These are phyloP conservation scores for Cossypha caffra DNA, from an alignment of 2,797 vertebrate species.

Conservation along the genomic window DNA sequence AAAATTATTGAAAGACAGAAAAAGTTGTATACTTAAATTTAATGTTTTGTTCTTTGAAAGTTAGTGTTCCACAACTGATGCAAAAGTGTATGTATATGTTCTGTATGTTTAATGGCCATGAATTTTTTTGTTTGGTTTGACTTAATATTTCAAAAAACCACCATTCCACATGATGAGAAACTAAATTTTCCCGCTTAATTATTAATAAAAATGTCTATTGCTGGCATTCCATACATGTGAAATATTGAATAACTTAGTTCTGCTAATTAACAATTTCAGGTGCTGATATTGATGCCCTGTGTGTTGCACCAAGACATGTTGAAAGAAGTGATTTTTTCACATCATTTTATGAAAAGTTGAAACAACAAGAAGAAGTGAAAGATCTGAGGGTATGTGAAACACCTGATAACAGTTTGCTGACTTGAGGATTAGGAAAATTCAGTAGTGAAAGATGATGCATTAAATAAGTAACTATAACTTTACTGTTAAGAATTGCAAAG, in stretches of 20 bases:
- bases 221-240: not conserved
- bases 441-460: not conserved
- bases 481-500: not conserved
- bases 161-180: not conserved
- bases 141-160: not conserved
- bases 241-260: not conserved
- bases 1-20: not conserved
- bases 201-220: not conserved
- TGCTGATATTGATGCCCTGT: conserved; percentile 91
- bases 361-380: conserved; percentile 89
- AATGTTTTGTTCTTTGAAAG: not conserved
- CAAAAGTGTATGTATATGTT: not conserved
- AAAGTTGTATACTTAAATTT: not conserved
- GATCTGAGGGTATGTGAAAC: conserved; percentile 82
- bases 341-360: conserved; percentile 90
- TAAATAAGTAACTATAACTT: not conserved
- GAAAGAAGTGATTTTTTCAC: conserved; percentile 90
- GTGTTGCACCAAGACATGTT: conserved; percentile 88
- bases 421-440: not conserved
- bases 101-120: not conserved
- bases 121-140: not conserved
- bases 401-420: not conserved
- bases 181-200: not conserved
- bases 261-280: conserved; percentile 75
- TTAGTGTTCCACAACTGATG: not conserved